Conservation (phyloP, 2,797 vertebrate genomes). For the Champsocephalus gunnari region DNA sequence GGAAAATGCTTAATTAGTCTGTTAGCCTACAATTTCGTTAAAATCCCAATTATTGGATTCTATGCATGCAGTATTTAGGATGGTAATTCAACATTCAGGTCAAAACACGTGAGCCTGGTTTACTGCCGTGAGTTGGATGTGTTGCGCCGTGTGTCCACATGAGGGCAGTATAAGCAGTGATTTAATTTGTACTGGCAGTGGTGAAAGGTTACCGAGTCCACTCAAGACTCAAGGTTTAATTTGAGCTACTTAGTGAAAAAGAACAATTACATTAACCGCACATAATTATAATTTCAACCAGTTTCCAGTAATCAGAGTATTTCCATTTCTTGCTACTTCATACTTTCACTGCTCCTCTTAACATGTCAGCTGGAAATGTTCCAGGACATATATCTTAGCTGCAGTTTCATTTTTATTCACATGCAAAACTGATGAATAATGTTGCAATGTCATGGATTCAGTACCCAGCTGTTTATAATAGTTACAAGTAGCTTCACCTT, state of each 20-base stretch:
- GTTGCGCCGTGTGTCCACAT: slow-evolving; percentile 55
- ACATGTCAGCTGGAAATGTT: neutral
- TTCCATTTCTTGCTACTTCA: neutral
- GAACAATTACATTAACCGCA: neutral
- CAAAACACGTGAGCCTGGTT: neutral
- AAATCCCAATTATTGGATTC: neutral
- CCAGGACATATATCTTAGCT: neutral
- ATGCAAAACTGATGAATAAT: neutral
- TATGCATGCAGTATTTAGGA: neutral
- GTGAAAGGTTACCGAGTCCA: neutral
- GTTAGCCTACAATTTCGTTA: neutral
- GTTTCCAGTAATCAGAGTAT: neutral
- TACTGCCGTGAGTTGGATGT: neutral
- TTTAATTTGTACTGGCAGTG: neutral
- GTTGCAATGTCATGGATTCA: neutral
- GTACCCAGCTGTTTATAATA: neutral
- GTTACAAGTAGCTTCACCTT: neutral
- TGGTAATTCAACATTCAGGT: neutral
- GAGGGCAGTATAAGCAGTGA: slow-evolving; percentile 57
- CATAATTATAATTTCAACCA: neutral
- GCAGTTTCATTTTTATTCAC: neutral
- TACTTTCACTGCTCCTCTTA: neutral
- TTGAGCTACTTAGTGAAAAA: neutral
- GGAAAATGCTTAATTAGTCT: neutral
- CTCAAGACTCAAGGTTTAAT: neutral